Evolutionary conservation across 2,888 invertebrate species (phyloP).

Genomic region (Acanthosoma haemorrhoidale): DNA sequence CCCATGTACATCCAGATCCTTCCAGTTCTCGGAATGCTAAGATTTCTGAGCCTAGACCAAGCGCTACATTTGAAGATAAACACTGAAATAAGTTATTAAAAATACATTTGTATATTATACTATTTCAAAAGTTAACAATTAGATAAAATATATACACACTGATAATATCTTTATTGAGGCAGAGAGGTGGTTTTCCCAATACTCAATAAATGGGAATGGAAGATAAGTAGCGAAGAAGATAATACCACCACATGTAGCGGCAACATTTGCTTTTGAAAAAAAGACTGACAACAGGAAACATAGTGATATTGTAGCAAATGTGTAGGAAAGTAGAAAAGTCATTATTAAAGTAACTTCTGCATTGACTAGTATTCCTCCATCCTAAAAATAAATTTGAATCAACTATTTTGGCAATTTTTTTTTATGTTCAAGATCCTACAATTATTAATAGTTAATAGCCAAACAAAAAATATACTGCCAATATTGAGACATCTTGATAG

Average conservation of each 20-base stretch:
- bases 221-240: constrained; percentile 48
- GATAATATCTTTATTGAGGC: constrained; percentile 11
- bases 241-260: constrained; percentile 52
- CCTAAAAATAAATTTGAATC: too few relatives aligned
- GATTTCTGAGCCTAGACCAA: constrained; percentile 72
- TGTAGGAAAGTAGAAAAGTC: constrained; percentile 58
- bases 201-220: constrained; percentile 47
- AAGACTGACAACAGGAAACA: constrained; percentile 53
- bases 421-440: too few relatives aligned
- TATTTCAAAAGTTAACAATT: background rate
- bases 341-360: constrained; percentile 62
- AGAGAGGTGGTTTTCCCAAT: constrained; percentile 36
- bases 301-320: constrained; percentile 49
- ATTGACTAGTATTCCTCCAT: constrained; percentile 65
- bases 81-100: constrained; percentile 50
- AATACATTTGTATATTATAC: too few relatives aligned
- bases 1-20: constrained; percentile 63
- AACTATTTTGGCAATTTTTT: too few relatives aligned
- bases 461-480: too few relatives aligned
- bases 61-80: constrained; percentile 72
- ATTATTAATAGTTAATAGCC: too few relatives aligned
- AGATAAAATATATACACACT: constrained; percentile 4
- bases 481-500: too few relatives aligned
- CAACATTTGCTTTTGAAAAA: constrained; percentile 54
- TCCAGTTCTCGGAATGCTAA: constrained; percentile 66